Conservation (phyloP, 2,113 vertebrate genomes). For the Scomber japonicus region DNA sequence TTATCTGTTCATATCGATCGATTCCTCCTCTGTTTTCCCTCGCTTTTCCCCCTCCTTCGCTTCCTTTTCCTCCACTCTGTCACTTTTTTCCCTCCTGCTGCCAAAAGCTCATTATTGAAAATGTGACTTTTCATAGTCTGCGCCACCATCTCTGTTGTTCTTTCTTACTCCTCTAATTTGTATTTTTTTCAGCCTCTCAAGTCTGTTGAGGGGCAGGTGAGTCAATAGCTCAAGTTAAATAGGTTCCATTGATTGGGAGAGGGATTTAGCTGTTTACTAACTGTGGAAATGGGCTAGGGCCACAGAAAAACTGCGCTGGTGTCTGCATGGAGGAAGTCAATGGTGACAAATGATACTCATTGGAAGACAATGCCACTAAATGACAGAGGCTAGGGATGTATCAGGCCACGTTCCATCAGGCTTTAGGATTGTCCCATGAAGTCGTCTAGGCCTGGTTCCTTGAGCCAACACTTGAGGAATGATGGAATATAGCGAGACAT, state of each 20-base stretch:
- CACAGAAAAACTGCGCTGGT: constrained; percentile 32
- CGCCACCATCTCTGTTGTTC: constrained; percentile 56
- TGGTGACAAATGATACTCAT: constrained; percentile 72
- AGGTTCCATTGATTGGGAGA: constrained; percentile 76
- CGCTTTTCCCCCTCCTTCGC: not conserved
- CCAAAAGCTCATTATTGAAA: constrained; percentile 74
- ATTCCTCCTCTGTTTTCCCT: constrained; percentile 70
- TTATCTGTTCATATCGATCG: constrained; percentile 82
- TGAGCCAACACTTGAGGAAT: constrained; percentile 40
- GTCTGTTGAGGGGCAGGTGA: constrained; percentile 61
- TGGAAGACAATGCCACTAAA: constrained; percentile 59
- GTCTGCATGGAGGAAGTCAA: constrained; percentile 47
- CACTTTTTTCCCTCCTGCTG: constrained; percentile 44
- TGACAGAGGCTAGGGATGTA: constrained; percentile 39
- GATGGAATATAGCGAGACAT: constrained; percentile 25
- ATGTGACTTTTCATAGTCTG: constrained; percentile 62
- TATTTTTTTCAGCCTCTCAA: constrained; percentile 59
- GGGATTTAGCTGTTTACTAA: constrained; percentile 79
- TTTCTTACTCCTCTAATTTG: constrained; percentile 68
- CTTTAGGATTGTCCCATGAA: constrained; percentile 50
- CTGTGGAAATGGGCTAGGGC: constrained; percentile 68
- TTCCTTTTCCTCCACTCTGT: constrained; percentile 36
- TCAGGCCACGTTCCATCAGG: constrained; percentile 50
- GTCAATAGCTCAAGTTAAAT: constrained; percentile 80
- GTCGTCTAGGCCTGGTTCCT: constrained; percentile 15